Evolutionary conservation across 2,888 invertebrate species (phyloP).

Genomic region (Drosophila affinis): DNA sequence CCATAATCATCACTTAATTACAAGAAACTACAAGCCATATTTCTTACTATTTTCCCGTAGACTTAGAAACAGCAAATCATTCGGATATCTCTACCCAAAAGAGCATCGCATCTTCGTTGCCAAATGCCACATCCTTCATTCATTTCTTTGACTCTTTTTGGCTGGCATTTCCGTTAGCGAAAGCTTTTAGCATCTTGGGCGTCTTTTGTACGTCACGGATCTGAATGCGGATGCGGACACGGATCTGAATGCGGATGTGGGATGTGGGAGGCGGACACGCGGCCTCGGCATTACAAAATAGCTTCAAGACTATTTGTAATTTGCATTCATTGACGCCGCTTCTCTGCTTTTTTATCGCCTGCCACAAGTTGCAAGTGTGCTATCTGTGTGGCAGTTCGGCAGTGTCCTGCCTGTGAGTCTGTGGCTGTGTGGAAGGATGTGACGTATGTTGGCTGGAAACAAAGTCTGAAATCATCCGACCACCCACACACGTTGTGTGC

Average conservation of each 20-base stretch:
- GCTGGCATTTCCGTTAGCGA: slow-evolving; percentile 45
- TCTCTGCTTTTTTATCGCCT: slow-evolving; percentile 43
- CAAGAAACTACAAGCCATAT: too few relatives aligned
- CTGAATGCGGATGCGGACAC: slow-evolving; percentile 29
- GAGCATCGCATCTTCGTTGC: slow-evolving; percentile 28
- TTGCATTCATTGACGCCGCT: slow-evolving; percentile 74
- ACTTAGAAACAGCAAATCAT: neutral
- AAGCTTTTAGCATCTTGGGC: slow-evolving; percentile 54
- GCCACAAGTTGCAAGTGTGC: slow-evolving; percentile 34
- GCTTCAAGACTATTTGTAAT: slow-evolving; percentile 66
- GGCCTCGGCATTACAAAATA: slow-evolving; percentile 63
- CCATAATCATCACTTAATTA: neutral
- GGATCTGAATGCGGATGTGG: slow-evolving; percentile 27
- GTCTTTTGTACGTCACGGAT: slow-evolving; percentile 36
- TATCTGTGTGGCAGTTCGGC: neutral
- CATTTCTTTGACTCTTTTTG: slow-evolving; percentile 42
- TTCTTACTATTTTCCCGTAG: neutral
- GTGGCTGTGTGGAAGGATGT: slow-evolving; percentile 25
- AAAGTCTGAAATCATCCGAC: slow-evolving; percentile 58
- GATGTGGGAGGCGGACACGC: slow-evolving; percentile 28
- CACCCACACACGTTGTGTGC: slow-evolving; percentile 21
- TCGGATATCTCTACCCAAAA: neutral
- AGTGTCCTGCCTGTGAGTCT: slow-evolving; percentile 4
- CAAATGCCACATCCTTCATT: slow-evolving; percentile 26
- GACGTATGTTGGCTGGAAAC: slow-evolving; percentile 42